Base-by-base conservation (phyloP, 2,888 invertebrate genomes). In the Thysanoteuthis rhombus region DNA sequence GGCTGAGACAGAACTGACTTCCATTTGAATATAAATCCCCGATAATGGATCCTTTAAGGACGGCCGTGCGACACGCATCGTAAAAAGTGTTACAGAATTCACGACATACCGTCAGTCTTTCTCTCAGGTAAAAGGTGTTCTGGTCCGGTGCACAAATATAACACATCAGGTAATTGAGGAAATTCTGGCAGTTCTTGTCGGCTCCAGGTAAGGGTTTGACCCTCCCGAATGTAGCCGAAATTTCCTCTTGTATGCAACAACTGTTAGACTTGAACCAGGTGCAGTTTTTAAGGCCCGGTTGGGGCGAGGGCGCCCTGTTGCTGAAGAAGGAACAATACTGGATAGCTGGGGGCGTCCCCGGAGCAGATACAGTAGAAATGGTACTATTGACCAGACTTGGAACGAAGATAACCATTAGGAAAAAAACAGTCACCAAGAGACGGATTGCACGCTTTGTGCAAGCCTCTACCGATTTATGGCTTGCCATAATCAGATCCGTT, bases 91-190 rank as follows among this genome's bases (percentile, higher is more conserved):
- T 96, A 94, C 97, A 97, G 94, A 97, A 97, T 47, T 96, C 96
- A 93, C 95, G 96, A 94, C 97, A 97, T 22, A 97, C 97, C 0
- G 96, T 96, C 94, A 97, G 47, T 47, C 47, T 47, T 95, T 97
- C 97, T 92, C 95, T 95, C 42, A 95, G 94, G 95, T 97, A 97
- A 94, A 97, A 97, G 12, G 95, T 94, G 94, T 96, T 96, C 95
- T 97, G 97, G 94, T 96, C 95, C 1, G 97, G 97, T 1, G 97
- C 96, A 94, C 97, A 97, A 19, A 97, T 96, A 94, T 97, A 97
- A 94, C 97, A 97, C 97, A 97, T 97, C 42, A 97, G 95, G 94
- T 96, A 97, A 95, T 97, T 97, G 10, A 97, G 95, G 94, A 97
- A 97, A 93, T 95, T 95, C 94, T 97, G 97, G 93, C 97, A 97